phyloP scores from a whole-genome alignment of 2,797 vertebrate genomes.

The Lepus townsendii region DNA sequence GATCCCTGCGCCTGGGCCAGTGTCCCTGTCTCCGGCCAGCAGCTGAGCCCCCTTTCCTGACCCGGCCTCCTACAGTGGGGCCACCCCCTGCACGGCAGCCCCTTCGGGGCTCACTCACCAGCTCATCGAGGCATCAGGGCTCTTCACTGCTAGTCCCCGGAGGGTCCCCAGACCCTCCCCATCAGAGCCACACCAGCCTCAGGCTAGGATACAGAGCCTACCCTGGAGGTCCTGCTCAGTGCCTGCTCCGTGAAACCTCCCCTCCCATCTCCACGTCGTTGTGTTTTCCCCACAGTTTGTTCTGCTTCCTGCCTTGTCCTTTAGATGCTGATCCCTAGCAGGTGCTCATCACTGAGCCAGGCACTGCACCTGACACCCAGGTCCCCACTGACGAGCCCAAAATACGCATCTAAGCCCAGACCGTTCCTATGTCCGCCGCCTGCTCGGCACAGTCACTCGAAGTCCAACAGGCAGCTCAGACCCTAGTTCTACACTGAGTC shows the following conservation, averaged over 20 bases:
- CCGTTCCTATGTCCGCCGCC: not conserved
- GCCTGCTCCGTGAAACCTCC: not conserved
- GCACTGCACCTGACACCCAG: no score
- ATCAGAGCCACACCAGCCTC: not conserved
- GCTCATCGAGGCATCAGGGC: rapidly evolving
- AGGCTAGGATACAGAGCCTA: not conserved
- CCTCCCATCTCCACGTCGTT: not conserved
- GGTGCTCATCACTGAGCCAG: rapidly evolving
- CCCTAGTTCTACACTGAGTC: not conserved
- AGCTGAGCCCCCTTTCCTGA: not conserved
- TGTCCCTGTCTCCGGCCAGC: not conserved
- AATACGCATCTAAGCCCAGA: not conserved
- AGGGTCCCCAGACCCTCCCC: not conserved
- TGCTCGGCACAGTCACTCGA: not conserved
- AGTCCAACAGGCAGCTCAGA: not conserved
- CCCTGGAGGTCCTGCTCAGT: not conserved
- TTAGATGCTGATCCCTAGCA: rapidly evolving
- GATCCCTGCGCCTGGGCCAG: not conserved
- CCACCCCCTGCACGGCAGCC: not conserved
- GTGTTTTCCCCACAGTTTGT: not conserved
- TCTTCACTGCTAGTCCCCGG: not conserved
- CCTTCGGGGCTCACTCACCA: not conserved
- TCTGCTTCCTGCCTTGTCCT: not conserved
- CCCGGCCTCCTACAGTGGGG: not conserved
- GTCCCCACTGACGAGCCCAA: not conserved